Percentiles rank a stretch among this genome's conserved stretches.
Evolutionary conservation across 2,888 invertebrate genomes (phyloP).

Genomic region (Cerastis leucographa): DNA sequence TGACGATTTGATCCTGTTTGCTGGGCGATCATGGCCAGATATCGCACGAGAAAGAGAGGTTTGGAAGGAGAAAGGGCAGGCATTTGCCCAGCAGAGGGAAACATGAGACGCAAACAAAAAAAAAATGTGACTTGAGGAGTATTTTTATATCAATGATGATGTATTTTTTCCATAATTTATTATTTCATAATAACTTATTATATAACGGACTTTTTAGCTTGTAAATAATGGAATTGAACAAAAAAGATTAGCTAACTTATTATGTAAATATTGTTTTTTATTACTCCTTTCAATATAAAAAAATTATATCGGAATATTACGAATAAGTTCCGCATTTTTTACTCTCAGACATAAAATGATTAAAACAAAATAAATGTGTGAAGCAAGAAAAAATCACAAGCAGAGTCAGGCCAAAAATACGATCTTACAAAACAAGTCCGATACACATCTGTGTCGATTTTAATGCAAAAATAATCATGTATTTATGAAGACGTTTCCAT

Average conservation of each 20-base stretch:
- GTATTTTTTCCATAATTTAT: background rate
- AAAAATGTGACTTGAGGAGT: too few relatives aligned
- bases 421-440: constrained; percentile 26
- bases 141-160: too few relatives aligned
- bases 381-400: background rate
- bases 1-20: too few relatives aligned
- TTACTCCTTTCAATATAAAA: too few relatives aligned
- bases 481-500: constrained; percentile 65
- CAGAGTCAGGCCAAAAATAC: constrained; percentile 18
- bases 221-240: background rate
- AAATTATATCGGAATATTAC: too few relatives aligned
- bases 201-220: background rate
- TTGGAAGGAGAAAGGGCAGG: too few relatives aligned
- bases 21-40: too few relatives aligned
- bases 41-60: too few relatives aligned
- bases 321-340: background rate
- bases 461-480: constrained; percentile 64
- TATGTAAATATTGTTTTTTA: background rate
- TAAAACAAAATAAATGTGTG: background rate
- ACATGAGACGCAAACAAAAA: too few relatives aligned
- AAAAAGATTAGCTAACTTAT: background rate
- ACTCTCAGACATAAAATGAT: background rate
- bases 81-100: too few relatives aligned
- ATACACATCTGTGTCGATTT: constrained; percentile 48
- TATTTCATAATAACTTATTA: background rate